Percentiles rank a stretch among this genome's conserved stretches.
phyloP scores from a whole-genome alignment of 2,113 vertebrate species.

The Nesogale talazaci region DNA sequence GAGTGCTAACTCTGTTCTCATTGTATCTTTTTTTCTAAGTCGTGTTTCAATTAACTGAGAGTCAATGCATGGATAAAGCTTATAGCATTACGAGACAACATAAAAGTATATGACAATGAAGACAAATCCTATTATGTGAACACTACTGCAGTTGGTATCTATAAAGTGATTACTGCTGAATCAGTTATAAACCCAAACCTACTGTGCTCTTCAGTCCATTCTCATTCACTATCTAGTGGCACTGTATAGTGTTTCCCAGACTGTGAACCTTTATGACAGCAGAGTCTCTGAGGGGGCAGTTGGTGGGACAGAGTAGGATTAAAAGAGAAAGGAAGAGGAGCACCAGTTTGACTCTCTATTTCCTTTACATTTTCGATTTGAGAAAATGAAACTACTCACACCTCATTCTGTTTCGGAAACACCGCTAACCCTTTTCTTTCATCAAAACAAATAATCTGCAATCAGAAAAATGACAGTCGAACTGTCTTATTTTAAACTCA shows the following conservation, averaged over 20 bases:
- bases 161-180: neutral
- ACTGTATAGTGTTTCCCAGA: too few species aligned
- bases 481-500: neutral
- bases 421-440: neutral
- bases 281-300: neutral
- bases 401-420: slow-evolving; percentile 41
- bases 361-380: slow-evolving; percentile 15
- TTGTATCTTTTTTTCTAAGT: slow-evolving; percentile 1
- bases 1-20: slow-evolving; percentile 38
- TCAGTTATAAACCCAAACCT: neutral
- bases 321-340: neutral
- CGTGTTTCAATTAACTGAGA: neutral
- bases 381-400: slow-evolving; percentile 24
- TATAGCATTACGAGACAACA: slow-evolving; percentile 9
- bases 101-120: slow-evolving; percentile 31
- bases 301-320: neutral
- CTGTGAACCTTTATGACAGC: too few species aligned
- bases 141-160: neutral
- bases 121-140: slow-evolving; percentile 4
- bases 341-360: neutral
- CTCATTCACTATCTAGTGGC: neutral
- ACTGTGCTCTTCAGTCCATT: neutral
- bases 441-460: slow-evolving; percentile 24
- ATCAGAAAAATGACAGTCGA: neutral
- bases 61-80: neutral